A percentile compares a stretch with the other conserved stretches of the same genome.
Conservation (phyloP, 2,113 vertebrate species). For the Tyrannus savana region DNA sequence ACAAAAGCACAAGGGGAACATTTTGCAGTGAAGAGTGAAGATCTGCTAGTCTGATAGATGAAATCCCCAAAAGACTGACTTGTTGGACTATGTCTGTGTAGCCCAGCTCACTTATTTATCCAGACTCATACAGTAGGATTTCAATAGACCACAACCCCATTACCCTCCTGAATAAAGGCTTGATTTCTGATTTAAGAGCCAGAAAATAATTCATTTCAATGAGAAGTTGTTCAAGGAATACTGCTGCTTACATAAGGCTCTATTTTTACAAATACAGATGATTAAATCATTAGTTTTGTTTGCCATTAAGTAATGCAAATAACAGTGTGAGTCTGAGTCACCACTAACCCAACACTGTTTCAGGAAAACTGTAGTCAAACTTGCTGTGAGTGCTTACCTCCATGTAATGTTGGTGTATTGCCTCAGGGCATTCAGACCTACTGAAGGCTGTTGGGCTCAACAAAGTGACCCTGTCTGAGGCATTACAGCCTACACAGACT, state of each 20-base stretch:
- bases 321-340: neutral
- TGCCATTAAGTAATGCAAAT: neutral
- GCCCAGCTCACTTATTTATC: neutral
- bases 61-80: neutral
- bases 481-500: neutral
- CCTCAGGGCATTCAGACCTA: neutral
- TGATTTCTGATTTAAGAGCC: neutral
- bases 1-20: neutral
- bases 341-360: neutral
- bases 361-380: neutral
- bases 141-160: neutral
- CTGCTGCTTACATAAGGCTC: neutral
- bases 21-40: neutral
- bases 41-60: neutral
- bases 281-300: neutral
- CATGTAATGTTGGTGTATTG: neutral
- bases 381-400: neutral
- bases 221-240: neutral
- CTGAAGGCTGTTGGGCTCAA: neutral
- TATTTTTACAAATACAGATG: neutral
- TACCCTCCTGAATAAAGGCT: neutral
- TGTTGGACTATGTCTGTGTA: neutral
- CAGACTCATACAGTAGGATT: neutral
- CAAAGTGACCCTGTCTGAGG: neutral
- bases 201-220: neutral